Evolutionary conservation across 2,797 vertebrate genomes (phyloP).

Genomic region (Caiman crocodilus): DNA sequence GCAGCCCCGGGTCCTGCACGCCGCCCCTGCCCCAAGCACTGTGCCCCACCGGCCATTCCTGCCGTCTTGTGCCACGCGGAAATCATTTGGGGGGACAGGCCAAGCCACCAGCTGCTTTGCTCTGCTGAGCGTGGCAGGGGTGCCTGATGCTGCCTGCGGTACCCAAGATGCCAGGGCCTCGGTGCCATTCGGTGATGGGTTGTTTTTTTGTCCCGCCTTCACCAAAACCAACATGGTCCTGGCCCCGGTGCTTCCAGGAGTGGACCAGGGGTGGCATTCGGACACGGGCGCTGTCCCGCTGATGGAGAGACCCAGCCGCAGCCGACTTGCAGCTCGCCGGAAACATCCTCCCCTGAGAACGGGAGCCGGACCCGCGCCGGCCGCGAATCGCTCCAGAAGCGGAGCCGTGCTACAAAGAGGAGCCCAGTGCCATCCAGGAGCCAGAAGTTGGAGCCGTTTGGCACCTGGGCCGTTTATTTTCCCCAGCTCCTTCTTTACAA

Average conservation of each 20-base stretch:
- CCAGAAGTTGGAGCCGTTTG: background rate
- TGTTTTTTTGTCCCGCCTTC: background rate
- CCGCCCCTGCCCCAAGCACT: too few relatives aligned
- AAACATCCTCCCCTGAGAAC: too few relatives aligned
- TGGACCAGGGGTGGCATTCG: background rate
- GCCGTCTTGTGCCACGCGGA: background rate
- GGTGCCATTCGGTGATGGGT: background rate
- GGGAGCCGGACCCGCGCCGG: too few relatives aligned
- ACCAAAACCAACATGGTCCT: background rate
- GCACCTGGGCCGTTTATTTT: conserved; percentile 44
- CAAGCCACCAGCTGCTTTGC: background rate
- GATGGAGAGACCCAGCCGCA: background rate
- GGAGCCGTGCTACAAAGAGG: background rate
- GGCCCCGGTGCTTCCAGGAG: background rate
- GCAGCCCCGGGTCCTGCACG: too few relatives aligned
- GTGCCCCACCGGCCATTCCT: too few relatives aligned
- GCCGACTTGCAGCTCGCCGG: too few relatives aligned
- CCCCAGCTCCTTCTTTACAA: conserved; percentile 56
- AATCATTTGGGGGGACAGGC: background rate
- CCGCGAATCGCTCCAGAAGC: rapidly evolving
- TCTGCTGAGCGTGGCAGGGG: background rate
- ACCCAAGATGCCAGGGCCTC: background rate
- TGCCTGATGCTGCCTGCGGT: background rate
- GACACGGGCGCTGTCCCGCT: background rate
- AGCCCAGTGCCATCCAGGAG: background rate